A percentile compares a stretch with the other conserved stretches of the same genome.
Evolutionary conservation across 92 coral and sea anemone genomes (phyloP).

Genomic region (Bergia sp.): DNA sequence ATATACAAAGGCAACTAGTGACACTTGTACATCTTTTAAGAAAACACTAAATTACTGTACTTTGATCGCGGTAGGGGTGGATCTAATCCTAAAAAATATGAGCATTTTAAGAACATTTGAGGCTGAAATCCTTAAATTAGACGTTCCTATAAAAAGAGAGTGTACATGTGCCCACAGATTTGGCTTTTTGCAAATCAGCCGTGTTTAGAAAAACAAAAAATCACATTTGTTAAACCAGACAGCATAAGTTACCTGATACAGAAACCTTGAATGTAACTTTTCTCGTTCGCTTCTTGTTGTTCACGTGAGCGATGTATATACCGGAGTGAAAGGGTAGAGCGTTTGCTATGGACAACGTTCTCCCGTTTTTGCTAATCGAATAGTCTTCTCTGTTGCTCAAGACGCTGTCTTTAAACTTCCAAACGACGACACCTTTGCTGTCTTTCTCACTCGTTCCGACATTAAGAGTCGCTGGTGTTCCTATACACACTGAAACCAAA

Average conservation of each 20-base stretch:
- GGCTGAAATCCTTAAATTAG: too few species aligned
- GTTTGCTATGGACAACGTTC: constrained; percentile 6
- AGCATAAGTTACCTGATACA: constrained; percentile 17
- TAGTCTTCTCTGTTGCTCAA: constrained; percentile 8
- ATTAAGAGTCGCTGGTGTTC: constrained; percentile 17
- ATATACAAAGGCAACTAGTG: too few species aligned
- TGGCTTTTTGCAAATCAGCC: too few species aligned
- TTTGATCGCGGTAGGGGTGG: too few species aligned
- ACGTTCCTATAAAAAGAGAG: too few species aligned
- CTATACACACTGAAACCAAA: constrained; percentile 25
- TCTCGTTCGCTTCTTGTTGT: neutral
- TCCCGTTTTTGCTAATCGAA: constrained; percentile 12
- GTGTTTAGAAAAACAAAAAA: neutral
- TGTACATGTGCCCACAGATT: too few species aligned
- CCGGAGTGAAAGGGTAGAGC: constrained; percentile 34
- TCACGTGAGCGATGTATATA: constrained; percentile 22
- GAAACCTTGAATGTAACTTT: constrained; percentile 30
- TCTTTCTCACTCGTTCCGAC: neutral
- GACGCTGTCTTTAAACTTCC: constrained; percentile 20
- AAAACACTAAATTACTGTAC: too few species aligned
- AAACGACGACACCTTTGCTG: neutral
- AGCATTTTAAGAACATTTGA: too few species aligned
- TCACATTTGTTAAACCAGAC: neutral
- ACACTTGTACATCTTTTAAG: too few species aligned
- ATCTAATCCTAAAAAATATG: too few species aligned